Evolutionary conservation across 2,888 invertebrate species (phyloP).

Genomic region (Andrena hattorfiana): DNA sequence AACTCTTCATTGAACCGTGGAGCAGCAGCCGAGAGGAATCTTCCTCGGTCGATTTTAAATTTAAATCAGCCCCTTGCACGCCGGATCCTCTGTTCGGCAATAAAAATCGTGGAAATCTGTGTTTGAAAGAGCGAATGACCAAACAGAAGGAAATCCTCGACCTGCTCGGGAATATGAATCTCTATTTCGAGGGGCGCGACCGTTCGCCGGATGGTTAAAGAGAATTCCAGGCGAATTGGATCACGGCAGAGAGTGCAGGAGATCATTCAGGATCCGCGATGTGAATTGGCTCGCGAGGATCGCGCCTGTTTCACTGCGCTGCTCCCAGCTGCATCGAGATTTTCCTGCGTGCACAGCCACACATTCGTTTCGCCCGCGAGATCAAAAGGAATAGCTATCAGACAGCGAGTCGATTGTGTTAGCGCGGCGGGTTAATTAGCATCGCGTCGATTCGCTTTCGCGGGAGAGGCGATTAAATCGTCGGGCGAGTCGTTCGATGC

Average conservation of each 20-base stretch:
- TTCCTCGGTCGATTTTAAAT: slow-evolving; percentile 29
- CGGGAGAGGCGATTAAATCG: too few species aligned
- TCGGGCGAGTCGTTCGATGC: neutral
- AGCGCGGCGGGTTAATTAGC: too few species aligned
- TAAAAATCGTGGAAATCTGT: slow-evolving; percentile 8
- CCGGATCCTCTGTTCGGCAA: neutral
- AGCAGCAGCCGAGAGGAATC: neutral
- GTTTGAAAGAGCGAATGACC: neutral
- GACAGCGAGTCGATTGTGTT: too few species aligned
- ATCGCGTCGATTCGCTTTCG: too few species aligned
- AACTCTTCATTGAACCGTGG: neutral
- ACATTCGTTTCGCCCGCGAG: neutral
- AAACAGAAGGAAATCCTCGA: neutral
- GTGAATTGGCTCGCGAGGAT: neutral
- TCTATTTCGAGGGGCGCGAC: neutral
- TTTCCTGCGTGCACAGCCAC: too few species aligned
- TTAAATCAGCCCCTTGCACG: neutral
- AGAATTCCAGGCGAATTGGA: neutral
- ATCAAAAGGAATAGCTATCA: neutral
- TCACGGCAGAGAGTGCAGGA: neutral
- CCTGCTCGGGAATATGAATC: neutral
- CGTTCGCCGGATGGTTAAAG: neutral
- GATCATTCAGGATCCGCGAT: neutral
- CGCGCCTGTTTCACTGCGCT: neutral
- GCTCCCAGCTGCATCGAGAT: too few species aligned